Evolutionary conservation across 2,113 vertebrate genomes (phyloP).

Genomic region (Sylvilagus bachmani): DNA sequence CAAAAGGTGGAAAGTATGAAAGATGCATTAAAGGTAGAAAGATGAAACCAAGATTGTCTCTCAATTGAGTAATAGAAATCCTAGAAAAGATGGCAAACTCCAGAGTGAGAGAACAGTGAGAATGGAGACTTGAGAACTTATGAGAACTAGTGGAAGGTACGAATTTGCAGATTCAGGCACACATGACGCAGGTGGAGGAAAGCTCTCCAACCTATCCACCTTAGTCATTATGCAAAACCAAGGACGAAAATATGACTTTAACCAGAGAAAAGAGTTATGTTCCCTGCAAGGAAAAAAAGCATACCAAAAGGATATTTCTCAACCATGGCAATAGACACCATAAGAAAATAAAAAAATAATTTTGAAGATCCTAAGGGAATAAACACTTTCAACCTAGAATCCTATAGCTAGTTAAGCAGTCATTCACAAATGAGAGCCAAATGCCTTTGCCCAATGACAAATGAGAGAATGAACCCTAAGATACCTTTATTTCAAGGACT

Average conservation of each 20-base stretch:
- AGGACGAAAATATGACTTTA: background rate
- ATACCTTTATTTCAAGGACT: background rate
- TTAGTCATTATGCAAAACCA: background rate
- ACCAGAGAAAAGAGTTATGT: background rate
- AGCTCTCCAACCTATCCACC: background rate
- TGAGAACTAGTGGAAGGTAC: background rate
- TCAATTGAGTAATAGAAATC: background rate
- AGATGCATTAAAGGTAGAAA: background rate
- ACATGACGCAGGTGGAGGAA: background rate
- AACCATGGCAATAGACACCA: background rate
- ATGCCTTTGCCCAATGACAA: background rate
- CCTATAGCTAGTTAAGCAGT: conserved; percentile 25
- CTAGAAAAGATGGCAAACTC: background rate
- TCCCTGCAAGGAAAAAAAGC: background rate
- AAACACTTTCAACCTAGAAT: conserved; percentile 5
- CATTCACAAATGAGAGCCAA: conserved; percentile 1
- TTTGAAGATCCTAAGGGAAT: background rate
- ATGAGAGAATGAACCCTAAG: background rate
- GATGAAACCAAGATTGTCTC: background rate
- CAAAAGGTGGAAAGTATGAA: background rate
- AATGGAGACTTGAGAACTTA: background rate
- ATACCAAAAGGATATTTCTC: background rate
- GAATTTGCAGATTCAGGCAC: background rate
- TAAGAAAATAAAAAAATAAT: background rate
- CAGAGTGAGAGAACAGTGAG: background rate